phyloP scores from a whole-genome alignment of 2,113 vertebrate species.

The Neotragus moschatus region DNA sequence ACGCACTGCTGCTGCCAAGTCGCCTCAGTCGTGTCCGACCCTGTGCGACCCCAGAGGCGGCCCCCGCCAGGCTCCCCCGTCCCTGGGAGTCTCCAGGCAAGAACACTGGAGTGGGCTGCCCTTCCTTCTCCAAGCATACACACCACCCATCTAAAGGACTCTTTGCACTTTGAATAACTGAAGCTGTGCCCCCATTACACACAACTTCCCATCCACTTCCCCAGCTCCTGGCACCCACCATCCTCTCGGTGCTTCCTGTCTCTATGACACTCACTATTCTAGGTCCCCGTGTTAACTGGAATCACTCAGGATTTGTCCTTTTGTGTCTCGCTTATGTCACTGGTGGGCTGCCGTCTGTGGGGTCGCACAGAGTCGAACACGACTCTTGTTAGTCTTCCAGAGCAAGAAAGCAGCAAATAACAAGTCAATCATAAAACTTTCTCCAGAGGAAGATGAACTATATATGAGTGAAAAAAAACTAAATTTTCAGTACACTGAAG shows the following conservation, averaged over 20 bases:
- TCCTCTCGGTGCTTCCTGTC: background rate
- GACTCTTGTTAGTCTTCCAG: background rate
- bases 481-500: background rate
- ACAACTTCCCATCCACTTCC: background rate
- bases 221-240: background rate
- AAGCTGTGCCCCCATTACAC: background rate
- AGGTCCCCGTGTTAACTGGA: background rate
- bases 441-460: background rate
- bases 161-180: background rate
- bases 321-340: background rate
- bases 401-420: background rate
- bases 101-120: too few species aligned
- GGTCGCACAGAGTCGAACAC: too few species aligned
- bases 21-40: too few species aligned
- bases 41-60: too few species aligned
- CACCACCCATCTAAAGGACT: background rate
- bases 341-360: too few species aligned
- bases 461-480: background rate
- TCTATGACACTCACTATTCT: background rate
- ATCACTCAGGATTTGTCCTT: background rate
- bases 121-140: too few species aligned
- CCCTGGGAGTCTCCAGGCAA: too few species aligned
- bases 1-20: too few species aligned
- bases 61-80: too few species aligned
- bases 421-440: background rate